Percentiles rank a stretch among this genome's conserved stretches.
Conservation (phyloP, 2,888 invertebrate species). For the Thumatha senex region DNA sequence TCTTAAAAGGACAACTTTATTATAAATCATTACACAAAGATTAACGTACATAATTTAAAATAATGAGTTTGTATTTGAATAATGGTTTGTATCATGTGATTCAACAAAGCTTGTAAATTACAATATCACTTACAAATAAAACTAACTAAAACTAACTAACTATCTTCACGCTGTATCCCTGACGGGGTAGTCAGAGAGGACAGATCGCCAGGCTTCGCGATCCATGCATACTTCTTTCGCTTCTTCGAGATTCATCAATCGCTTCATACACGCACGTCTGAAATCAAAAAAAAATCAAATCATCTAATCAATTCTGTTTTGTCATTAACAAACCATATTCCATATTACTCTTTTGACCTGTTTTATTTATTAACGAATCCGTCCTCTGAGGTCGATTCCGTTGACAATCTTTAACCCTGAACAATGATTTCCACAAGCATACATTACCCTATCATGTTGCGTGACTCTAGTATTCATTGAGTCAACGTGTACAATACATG, state of each 20-base stretch:
- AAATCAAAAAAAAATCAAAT: neutral
- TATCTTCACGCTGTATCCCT: too few species aligned
- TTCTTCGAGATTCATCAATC: too few species aligned
- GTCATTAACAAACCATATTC: neutral
- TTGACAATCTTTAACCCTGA: slow-evolving; percentile 29
- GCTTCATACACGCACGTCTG: too few species aligned
- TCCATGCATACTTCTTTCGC: too few species aligned
- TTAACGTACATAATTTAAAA: neutral
- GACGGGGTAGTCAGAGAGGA: too few species aligned
- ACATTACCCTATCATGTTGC: slow-evolving; percentile 34
- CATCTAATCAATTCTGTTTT: neutral
- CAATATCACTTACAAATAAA: neutral
- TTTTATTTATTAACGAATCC: slow-evolving; percentile 4
- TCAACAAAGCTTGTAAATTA: too few species aligned
- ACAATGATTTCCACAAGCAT: slow-evolving; percentile 36
- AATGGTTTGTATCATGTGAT: neutral
- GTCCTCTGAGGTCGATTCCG: slow-evolving; percentile 21
- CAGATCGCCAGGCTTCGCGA: too few species aligned
- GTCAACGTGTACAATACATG: slow-evolving; percentile 23
- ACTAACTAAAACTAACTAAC: too few species aligned
- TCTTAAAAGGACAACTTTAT: too few species aligned
- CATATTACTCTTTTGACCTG: slow-evolving; percentile 4
- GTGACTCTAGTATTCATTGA: slow-evolving; percentile 30
- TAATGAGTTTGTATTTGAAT: neutral
- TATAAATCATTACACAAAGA: neutral